Evolutionary conservation across 2,888 invertebrate species (phyloP).

Genomic region (Euphydryas editha): DNA sequence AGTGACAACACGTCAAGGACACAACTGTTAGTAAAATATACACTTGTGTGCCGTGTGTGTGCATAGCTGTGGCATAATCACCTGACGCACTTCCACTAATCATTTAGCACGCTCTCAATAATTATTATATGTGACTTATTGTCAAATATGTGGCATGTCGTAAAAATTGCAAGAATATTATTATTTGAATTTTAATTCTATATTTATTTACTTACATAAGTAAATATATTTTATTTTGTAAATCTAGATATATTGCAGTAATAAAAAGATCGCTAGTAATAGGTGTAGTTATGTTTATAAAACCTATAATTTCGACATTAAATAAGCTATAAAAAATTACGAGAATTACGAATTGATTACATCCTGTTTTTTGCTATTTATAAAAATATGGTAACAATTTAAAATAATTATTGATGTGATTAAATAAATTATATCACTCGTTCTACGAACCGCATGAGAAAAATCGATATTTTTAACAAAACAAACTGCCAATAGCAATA

Average conservation of each 20-base stretch:
- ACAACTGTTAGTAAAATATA: constrained; percentile 49
- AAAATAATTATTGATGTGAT: not conserved
- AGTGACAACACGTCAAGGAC: constrained; percentile 52
- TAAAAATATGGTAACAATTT: not conserved
- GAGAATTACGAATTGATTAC: not conserved
- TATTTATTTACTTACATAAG: not conserved
- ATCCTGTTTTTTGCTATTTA: not conserved
- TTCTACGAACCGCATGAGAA: constrained; percentile 58
- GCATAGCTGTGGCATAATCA: constrained; percentile 45
- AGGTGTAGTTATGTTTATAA: not conserved
- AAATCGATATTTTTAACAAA: constrained; percentile 75
- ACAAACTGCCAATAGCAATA: constrained; percentile 44
- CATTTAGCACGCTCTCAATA: constrained; percentile 45
- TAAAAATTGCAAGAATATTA: not conserved
- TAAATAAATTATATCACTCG: not conserved
- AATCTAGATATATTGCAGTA: not conserved
- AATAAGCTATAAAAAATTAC: not conserved
- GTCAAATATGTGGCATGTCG: constrained; percentile 4
- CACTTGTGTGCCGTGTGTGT: constrained; percentile 18
- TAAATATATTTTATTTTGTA: not conserved
- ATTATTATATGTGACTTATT: constrained; percentile 26
- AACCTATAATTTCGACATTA: not conserved
- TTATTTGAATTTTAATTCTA: not conserved
- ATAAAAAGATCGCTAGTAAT: not conserved
- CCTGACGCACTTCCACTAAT: constrained; percentile 50